Percentiles rank a stretch among this genome's conserved stretches.
Evolutionary conservation across 2,797 vertebrate species (phyloP).

Genomic region (Anguilla marmorata): DNA sequence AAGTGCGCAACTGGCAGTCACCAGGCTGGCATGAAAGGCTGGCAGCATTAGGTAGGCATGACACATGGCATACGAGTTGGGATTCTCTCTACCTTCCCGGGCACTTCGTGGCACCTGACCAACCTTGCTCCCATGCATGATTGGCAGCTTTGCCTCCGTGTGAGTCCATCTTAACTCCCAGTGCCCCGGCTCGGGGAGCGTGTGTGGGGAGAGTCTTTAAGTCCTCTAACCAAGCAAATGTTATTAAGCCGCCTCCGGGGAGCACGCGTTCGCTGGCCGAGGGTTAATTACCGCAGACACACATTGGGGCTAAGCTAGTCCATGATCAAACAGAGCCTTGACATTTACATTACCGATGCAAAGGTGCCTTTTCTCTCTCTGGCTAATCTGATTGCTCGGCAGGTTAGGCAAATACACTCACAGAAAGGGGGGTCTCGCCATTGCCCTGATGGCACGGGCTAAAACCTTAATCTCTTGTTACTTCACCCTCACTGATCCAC

Average conservation of each 20-base stretch:
- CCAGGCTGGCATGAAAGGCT: slow-evolving; percentile 2
- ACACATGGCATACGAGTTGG: not conserved
- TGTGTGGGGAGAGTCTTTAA: slow-evolving; percentile 28
- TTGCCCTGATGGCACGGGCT: slow-evolving; percentile 13
- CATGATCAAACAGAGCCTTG: slow-evolving; percentile 37
- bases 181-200: not conserved
- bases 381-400: slow-evolving; percentile 36
- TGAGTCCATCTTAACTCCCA: slow-evolving; percentile 11
- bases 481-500: slow-evolving; percentile 18
- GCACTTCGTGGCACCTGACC: not conserved
- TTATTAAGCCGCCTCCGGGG: slow-evolving; percentile 16
- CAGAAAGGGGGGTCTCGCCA: not conserved
- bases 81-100: not conserved
- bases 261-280: slow-evolving; percentile 6
- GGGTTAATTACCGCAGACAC: slow-evolving; percentile 39
- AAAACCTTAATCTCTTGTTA: slow-evolving; percentile 25
- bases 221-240: slow-evolving; percentile 29
- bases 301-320: slow-evolving; percentile 34
- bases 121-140: not conserved
- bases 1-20: not conserved
- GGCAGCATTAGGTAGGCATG: not conserved
- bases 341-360: slow-evolving; percentile 40
- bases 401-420: slow-evolving; percentile 34
- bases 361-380: slow-evolving; percentile 31
- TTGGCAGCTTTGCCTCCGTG: not conserved